Percentiles rank a stretch among this genome's conserved stretches.
Conservation (phyloP, 2,113 vertebrate genomes). For the Vulpes ferrilata region DNA sequence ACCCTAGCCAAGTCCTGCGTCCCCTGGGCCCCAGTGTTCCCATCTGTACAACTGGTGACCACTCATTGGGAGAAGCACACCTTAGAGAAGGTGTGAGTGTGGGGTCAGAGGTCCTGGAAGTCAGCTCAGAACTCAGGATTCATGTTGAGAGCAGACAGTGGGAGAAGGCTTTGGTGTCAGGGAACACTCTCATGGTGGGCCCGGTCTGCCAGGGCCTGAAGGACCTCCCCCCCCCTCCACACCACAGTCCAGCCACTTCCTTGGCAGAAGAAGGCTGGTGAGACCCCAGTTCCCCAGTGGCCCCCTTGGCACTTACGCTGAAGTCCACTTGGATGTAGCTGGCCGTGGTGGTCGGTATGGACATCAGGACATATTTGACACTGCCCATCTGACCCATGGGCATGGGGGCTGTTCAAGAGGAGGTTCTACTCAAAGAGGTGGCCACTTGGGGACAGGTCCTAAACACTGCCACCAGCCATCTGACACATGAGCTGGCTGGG, state of each 20-base stretch:
- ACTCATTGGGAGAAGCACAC: not conserved
- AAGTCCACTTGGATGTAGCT: conserved; percentile 76
- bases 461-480: not conserved
- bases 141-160: not conserved
- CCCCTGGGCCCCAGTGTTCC: not conserved
- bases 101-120: not conserved
- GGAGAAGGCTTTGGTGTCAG: not conserved
- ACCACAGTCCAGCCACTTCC: not conserved
- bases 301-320: conserved; percentile 70
- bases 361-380: conserved; percentile 43
- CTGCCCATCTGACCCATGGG: conserved; percentile 69
- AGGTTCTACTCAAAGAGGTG: not conserved
- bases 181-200: too few species aligned
- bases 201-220: not conserved
- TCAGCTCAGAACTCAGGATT: not conserved
- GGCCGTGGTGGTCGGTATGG: not conserved
- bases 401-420: conserved; percentile 49
- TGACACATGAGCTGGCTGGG: not conserved
- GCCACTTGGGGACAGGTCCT: not conserved
- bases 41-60: not conserved
- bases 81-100: not conserved
- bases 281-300: not conserved
- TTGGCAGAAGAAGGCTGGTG: too few species aligned
- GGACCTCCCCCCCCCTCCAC: not conserved
- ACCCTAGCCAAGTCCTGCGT: not conserved